Conservation (phyloP, 2,888 invertebrate genomes). For the Erebia ligea region DNA sequence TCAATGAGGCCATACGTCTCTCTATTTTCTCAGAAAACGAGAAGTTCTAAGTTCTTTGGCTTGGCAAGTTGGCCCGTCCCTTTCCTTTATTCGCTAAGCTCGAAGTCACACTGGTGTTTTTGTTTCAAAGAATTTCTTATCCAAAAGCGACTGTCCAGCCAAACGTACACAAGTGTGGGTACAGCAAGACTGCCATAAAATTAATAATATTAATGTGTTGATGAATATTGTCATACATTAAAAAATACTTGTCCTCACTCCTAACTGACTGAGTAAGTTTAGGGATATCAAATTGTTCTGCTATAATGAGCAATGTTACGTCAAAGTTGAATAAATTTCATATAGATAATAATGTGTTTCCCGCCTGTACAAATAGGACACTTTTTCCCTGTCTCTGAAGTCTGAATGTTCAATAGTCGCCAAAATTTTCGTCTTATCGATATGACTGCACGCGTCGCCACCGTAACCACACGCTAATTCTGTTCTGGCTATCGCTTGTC, state of each 20-base stretch:
- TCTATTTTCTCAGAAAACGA: slow-evolving; percentile 68
- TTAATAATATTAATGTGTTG: too few relatives aligned
- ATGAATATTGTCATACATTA: too few relatives aligned
- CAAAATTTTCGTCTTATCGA: neutral
- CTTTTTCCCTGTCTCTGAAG: neutral
- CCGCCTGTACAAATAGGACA: neutral
- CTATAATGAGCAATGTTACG: too few relatives aligned
- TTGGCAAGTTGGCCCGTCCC: slow-evolving; percentile 67
- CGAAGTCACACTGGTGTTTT: slow-evolving; percentile 5
- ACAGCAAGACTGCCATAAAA: too few relatives aligned
- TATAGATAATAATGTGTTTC: neutral
- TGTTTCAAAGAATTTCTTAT: neutral
- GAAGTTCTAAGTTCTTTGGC: slow-evolving; percentile 66
- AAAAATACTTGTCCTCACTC: too few relatives aligned
- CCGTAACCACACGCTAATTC: slow-evolving; percentile 45
- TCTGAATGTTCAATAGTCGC: neutral
- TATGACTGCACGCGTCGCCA: neutral
- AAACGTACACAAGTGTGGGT: too few relatives aligned
- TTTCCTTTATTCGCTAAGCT: slow-evolving; percentile 52
- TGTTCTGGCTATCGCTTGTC: slow-evolving; percentile 60
- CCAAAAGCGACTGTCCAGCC: too few relatives aligned
- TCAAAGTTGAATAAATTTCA: neutral
- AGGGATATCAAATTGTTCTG: too few relatives aligned
- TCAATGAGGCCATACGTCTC: slow-evolving; percentile 63
- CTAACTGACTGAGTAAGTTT: too few relatives aligned